phyloP scores from a whole-genome alignment of 2,888 invertebrate genomes.

The Pterobdella sp. region DNA sequence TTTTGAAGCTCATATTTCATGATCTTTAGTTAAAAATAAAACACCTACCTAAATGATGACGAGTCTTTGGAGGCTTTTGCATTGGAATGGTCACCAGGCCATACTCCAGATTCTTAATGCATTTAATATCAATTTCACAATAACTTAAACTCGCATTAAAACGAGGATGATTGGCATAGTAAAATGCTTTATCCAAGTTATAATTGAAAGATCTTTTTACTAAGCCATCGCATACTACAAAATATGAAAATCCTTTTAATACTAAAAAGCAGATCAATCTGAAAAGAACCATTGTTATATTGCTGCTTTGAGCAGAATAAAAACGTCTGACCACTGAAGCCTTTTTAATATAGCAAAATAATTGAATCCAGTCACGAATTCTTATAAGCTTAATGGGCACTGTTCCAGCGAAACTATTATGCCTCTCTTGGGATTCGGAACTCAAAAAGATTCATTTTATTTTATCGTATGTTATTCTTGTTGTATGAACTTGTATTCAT shows the following conservation, averaged over 20 bases:
- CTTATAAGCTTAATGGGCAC: conserved; percentile 14
- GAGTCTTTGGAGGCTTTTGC: too few species aligned
- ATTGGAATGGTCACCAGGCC: too few species aligned
- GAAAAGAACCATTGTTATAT: conserved; percentile 7
- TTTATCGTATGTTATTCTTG: not conserved
- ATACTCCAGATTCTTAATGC: too few species aligned
- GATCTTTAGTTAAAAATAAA: too few species aligned
- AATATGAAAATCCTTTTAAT: not conserved
- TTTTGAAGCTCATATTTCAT: too few species aligned
- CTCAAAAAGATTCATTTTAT: conserved; percentile 11
- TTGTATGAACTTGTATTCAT: not conserved
- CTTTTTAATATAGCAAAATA: conserved; percentile 9
- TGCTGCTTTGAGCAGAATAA: not conserved
- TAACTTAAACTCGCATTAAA: not conserved
- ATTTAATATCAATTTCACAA: not conserved
- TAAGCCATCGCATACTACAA: not conserved
- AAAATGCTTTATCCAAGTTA: not conserved
- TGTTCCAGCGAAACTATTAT: conserved; percentile 14
- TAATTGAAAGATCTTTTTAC: not conserved
- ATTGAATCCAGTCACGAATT: conserved; percentile 16
- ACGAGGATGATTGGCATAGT: not conserved
- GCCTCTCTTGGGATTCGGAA: conserved; percentile 3
- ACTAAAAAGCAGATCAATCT: not conserved
- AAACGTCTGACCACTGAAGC: not conserved
- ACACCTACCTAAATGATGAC: too few species aligned